Percentiles rank a stretch among this genome's conserved stretches.
Conservation (phyloP, 2,888 invertebrate species). For the Anoplius nigerrimus region DNA sequence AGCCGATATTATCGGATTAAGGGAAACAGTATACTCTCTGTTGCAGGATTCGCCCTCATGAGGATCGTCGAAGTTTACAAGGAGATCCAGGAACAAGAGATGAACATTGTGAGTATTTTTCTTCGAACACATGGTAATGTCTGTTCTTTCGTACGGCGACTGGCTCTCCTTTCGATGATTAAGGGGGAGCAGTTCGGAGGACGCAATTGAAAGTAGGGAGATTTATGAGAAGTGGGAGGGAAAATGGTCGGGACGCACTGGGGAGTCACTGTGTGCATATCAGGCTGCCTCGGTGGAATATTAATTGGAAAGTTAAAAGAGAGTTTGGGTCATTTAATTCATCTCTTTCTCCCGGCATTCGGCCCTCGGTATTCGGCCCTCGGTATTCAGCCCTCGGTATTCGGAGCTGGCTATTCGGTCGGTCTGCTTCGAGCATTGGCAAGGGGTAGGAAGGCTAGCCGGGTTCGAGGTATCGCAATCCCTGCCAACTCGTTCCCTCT, state of each 20-base stretch:
- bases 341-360: neutral
- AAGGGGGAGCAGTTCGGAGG: conserved; percentile 61
- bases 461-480: too few species aligned
- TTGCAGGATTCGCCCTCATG: conserved; percentile 91
- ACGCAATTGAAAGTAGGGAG: conserved; percentile 66
- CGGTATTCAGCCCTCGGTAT: neutral
- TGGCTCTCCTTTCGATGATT: conserved; percentile 61
- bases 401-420: too few species aligned
- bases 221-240: conserved; percentile 58
- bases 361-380: neutral
- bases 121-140: neutral
- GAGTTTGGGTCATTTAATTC: conserved; percentile 47
- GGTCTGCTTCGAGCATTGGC: too few species aligned
- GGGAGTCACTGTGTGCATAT: neutral
- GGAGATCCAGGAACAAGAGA: conserved; percentile 95
- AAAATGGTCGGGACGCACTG: conserved; percentile 33
- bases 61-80: conserved; percentile 95
- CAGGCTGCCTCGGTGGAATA: conserved; percentile 47
- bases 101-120: conserved; percentile 90
- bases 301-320: conserved; percentile 67
- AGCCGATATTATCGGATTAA: conserved; percentile 19
- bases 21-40: conserved; percentile 53
- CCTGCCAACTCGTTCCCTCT: neutral
- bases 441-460: too few species aligned
- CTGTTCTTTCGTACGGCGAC: conserved; percentile 11